phyloP scores from a whole-genome alignment of 2,113 vertebrate genomes.

The Lophotis ruficrista region DNA sequence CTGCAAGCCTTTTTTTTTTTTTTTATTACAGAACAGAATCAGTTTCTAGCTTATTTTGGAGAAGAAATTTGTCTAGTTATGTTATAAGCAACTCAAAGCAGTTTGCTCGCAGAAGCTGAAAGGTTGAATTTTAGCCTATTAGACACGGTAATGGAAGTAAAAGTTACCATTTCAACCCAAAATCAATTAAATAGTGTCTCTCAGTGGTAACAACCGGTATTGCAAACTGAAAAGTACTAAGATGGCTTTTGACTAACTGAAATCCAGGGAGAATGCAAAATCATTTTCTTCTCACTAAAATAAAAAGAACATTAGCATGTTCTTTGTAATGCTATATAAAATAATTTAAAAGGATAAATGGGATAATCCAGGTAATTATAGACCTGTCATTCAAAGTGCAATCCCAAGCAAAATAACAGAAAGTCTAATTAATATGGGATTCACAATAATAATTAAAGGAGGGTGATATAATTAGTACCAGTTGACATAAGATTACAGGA shows the following conservation, averaged over 20 bases:
- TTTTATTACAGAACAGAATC: not conserved
- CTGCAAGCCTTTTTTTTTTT: not conserved
- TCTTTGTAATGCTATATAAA: not conserved
- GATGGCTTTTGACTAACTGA: fast-evolving
- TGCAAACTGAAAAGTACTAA: not conserved
- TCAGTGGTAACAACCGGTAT: not conserved
- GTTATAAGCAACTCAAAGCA: not conserved
- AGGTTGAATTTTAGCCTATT: not conserved
- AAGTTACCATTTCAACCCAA: not conserved
- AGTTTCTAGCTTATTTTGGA: not conserved
- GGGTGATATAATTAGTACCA: not conserved
- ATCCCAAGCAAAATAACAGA: not conserved
- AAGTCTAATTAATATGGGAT: not conserved
- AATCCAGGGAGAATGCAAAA: not conserved
- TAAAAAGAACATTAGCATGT: not conserved
- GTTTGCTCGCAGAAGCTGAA: not conserved
- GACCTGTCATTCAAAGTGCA: not conserved
- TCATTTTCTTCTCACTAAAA: not conserved
- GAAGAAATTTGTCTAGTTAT: not conserved
- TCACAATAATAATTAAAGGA: not conserved
- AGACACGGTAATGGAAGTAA: not conserved
- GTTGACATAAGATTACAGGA: not conserved
- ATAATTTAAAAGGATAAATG: not conserved
- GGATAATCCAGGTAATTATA: not conserved
- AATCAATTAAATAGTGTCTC: constrained; percentile 49